phyloP scores from a whole-genome alignment of 2,797 vertebrate genomes.

The Mus caroli region DNA sequence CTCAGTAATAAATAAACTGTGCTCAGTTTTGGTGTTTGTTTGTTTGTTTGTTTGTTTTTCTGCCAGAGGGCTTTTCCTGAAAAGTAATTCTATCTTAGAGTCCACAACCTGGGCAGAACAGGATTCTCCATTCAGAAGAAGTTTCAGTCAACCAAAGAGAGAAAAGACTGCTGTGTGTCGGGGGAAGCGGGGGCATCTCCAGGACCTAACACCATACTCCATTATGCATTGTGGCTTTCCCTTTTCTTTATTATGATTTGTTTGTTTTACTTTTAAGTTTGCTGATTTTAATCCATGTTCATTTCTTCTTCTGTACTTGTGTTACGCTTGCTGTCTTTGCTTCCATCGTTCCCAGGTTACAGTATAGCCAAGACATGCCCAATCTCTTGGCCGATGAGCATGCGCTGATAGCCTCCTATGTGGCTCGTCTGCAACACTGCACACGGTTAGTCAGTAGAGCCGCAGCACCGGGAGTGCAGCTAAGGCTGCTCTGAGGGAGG shows the following conservation, averaged over 20 bases:
- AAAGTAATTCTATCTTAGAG: background rate
- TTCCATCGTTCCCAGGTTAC: conserved; percentile 89
- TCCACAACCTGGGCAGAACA: background rate
- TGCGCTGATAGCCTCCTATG: conserved; percentile 94
- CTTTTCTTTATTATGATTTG: conserved; percentile 67
- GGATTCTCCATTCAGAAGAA: background rate
- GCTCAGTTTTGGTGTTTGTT: background rate
- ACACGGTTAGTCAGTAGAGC: conserved; percentile 91
- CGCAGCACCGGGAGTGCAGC: background rate
- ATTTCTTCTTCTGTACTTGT: conserved; percentile 78
- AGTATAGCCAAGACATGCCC: conserved; percentile 85
- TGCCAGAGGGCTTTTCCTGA: conserved; percentile 3
- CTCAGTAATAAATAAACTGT: background rate
- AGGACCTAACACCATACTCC: conserved; percentile 24
- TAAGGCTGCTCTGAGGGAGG: conserved; percentile 37
- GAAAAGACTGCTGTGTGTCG: conserved; percentile 3
- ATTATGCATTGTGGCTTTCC: conserved; percentile 62
- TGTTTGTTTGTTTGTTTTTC: background rate
- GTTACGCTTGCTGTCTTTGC: conserved; percentile 89
- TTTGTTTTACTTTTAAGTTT: conserved; percentile 69
- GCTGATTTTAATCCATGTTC: conserved; percentile 66
- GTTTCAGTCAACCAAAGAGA: background rate
- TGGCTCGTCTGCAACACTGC: conserved; percentile 92
- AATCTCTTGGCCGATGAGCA: conserved; percentile 94
- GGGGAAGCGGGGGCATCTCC: background rate